These are phyloP conservation scores for Malaclemys terrapin DNA, from an alignment of 2,113 vertebrate species.

Conservation along the genomic window DNA sequence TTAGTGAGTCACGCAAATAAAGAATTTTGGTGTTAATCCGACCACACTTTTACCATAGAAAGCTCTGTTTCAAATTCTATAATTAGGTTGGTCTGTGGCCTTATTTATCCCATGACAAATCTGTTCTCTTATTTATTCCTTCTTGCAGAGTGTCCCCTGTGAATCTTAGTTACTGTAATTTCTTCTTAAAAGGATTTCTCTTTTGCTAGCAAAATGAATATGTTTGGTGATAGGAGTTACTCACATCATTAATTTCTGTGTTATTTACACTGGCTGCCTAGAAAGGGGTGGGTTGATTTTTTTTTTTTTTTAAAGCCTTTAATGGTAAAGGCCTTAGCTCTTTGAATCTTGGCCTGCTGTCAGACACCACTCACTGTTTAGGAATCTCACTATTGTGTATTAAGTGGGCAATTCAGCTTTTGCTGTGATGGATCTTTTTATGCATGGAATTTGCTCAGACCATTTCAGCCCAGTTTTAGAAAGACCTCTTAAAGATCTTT, in stretches of 20 bases:
- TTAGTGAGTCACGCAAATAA: neutral
- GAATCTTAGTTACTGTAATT: neutral
- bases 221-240: neutral
- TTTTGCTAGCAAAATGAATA: neutral
- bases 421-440: neutral
- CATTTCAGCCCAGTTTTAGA: neutral
- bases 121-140: neutral
- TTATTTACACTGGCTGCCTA: conserved; percentile 7
- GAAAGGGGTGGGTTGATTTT: neutral
- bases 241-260: neutral
- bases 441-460: neutral
- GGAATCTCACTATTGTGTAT: neutral
- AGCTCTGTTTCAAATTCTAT: neutral
- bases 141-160: neutral
- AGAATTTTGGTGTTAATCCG: neutral
- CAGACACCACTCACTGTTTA: rapidly evolving
- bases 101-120: neutral
- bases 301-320: neutral
- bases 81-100: neutral
- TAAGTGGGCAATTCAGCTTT: neutral
- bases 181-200: neutral
- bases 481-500: neutral
- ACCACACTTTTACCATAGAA: neutral
- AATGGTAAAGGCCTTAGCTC: neutral
- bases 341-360: neutral